Evolutionary conservation across 1,140 invertebrate species (phyloP).

Genomic region (Drosophila funebris): DNA sequence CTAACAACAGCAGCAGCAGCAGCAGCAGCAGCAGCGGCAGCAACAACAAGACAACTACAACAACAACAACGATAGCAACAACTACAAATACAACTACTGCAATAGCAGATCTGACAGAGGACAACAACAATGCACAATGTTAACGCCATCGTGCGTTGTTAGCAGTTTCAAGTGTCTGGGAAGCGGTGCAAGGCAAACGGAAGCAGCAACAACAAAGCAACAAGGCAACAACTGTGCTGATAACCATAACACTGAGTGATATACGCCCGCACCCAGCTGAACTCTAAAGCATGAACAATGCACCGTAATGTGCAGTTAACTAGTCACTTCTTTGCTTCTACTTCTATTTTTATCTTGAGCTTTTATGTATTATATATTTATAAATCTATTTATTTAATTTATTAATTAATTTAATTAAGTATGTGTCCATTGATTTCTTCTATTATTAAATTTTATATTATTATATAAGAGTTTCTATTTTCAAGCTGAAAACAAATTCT

Average conservation of each 20-base stretch:
- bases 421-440: neutral
- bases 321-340: neutral
- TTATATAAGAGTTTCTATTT: neutral
- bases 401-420: too few relatives aligned
- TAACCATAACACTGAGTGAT: slow-evolving; percentile 81
- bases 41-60: slow-evolving; percentile 41
- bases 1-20: slow-evolving; percentile 57
- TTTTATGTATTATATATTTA: neutral
- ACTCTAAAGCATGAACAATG: slow-evolving; percentile 1
- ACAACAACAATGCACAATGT: slow-evolving; percentile 62
- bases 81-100: slow-evolving; percentile 40
- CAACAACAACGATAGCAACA: slow-evolving; percentile 29
- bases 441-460: neutral
- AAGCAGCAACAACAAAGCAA: slow-evolving; percentile 43
- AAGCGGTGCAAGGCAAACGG: slow-evolving; percentile 39
- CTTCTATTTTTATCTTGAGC: neutral
- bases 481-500: too few relatives aligned
- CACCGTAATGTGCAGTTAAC: neutral
- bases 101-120: slow-evolving; percentile 41
- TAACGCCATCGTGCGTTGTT: slow-evolving; percentile 77
- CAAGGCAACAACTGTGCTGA: slow-evolving; percentile 71
- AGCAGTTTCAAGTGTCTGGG: slow-evolving; percentile 72
- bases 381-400: neutral
- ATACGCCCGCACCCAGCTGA: slow-evolving; percentile 45
- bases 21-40: slow-evolving; percentile 29